Base-by-base conservation (phyloP, 1,140 invertebrate genomes). In the Tetranychus urticae region DNA sequence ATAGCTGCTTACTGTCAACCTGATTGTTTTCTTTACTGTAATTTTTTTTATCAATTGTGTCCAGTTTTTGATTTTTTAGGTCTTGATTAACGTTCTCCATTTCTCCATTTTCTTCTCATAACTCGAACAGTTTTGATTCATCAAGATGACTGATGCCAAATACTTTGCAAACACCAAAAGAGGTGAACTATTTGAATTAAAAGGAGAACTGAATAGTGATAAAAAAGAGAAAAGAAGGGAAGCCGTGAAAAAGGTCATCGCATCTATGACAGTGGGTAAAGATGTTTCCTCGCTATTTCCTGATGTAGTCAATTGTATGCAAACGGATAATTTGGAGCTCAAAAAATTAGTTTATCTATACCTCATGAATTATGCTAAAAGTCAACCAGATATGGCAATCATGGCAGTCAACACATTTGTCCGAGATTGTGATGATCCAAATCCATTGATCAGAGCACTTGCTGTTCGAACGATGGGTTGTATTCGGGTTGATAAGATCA, bases 331-430 rank as follows among this genome's bases (percentile, higher is more conserved):
- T 75, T 77, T 99, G 70, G 96, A 99, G 74, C 73, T 99, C 65
- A 99, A 99, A 77, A 99, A 99, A 70, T 77, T 99, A 47, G 96
- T 99, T 1, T 99, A 99, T 71, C 77, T 99, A 31, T 99, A 99
- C 72, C 75, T 99, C 60, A 99, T 99, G 96, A 99, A 99, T 73
- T 99, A 99, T 77, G 96, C 96, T 58, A 99, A 99, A 74, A 97
- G 89, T 67, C 96, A 99, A 74, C 96, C 96, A 10, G 96, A 99
- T 72, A 93, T 97, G 86, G 94, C 96, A 58, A 99, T 99, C 61
- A 97, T 99, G 92, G 96, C 96, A 46, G 96, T 99, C 39, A 99
- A 99, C 77, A 99, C 96, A 34, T 99, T 99, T 79, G 96, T 98
- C 65, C 73, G 93, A 88, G 96, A 99, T 74, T 99, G 96, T 77